These are phyloP conservation scores for Nannoperca obscura DNA, from an alignment of 2,797 vertebrate genomes.

Conservation along the genomic window DNA sequence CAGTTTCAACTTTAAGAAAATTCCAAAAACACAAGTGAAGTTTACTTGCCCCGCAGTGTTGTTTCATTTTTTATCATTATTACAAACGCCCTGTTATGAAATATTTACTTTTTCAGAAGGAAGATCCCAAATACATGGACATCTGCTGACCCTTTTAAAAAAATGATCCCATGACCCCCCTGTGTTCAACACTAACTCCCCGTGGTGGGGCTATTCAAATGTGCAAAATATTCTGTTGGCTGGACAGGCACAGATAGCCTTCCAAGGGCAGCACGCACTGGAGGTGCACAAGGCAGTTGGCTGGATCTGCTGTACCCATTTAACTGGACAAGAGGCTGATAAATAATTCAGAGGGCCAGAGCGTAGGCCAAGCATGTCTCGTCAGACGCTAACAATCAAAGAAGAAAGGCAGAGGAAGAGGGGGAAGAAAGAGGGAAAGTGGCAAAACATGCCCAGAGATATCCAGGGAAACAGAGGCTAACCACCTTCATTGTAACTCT, in stretches of 20 bases:
- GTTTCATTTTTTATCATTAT: conserved; percentile 17
- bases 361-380: conserved; percentile 73
- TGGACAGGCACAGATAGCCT: conserved; percentile 60
- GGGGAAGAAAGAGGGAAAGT: conserved; percentile 5
- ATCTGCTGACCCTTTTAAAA: conserved; percentile 32
- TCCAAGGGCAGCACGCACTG: conserved; percentile 53
- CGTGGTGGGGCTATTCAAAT: conserved; percentile 39
- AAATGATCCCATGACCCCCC: conserved; percentile 4
- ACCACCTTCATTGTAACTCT: conserved; percentile 54
- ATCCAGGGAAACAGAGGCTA: conserved; percentile 64
- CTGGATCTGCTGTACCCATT: conserved; percentile 74
- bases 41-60: neutral
- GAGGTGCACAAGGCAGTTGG: conserved; percentile 64
- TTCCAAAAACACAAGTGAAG: neutral
- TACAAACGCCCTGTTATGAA: conserved; percentile 3
- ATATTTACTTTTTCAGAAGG: conserved; percentile 6
- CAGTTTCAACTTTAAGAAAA: neutral
- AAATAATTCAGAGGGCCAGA: conserved; percentile 81
- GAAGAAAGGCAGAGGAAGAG: conserved; percentile 36
- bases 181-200: conserved; percentile 33
- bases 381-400: conserved; percentile 77
- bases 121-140: conserved; percentile 32
- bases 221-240: conserved; percentile 66
- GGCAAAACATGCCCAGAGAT: conserved; percentile 61
- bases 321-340: conserved; percentile 82